Evolutionary conservation across 2,888 invertebrate genomes (phyloP).

Genomic region (Dinocampus coccinellae): DNA sequence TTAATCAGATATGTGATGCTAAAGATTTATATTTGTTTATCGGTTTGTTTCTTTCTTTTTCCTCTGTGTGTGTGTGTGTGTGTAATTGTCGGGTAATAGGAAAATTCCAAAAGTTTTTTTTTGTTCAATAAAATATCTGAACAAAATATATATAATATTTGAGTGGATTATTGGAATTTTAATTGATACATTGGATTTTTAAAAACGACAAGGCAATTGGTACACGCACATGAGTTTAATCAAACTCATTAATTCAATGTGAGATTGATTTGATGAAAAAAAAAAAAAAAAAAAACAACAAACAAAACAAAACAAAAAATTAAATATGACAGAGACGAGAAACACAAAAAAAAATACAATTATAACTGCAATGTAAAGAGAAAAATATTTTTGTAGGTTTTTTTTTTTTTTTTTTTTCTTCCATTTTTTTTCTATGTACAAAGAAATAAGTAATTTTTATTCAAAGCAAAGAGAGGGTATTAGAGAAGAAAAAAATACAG

Average conservation of each 20-base stretch:
- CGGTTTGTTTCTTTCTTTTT: too few relatives aligned
- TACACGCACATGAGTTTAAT: too few relatives aligned
- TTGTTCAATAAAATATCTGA: neutral
- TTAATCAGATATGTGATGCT: neutral
- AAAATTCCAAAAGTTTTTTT: neutral
- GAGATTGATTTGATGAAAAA: neutral
- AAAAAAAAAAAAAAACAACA: slow-evolving; percentile 2
- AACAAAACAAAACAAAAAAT: neutral
- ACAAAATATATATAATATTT: neutral
- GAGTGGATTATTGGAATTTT: neutral
- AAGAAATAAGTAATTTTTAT: too few relatives aligned
- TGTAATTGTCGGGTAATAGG: neutral
- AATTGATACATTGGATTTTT: neutral
- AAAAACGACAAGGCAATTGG: too few relatives aligned
- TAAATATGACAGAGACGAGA: neutral
- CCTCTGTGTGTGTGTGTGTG: neutral
- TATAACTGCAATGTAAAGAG: too few relatives aligned
- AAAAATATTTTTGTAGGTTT: too few relatives aligned
- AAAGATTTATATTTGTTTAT: neutral
- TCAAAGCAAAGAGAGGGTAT: too few relatives aligned
- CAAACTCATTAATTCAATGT: neutral
- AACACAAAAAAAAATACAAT: too few relatives aligned
- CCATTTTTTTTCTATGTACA: too few relatives aligned
- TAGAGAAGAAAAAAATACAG: too few relatives aligned
- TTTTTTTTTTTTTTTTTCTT: too few relatives aligned